Percentiles rank a stretch among this genome's conserved stretches.
These are phyloP conservation scores for Montipora foliosa DNA, from an alignment of 64 coral and sea anemone genomes.

Conservation along the genomic window DNA sequence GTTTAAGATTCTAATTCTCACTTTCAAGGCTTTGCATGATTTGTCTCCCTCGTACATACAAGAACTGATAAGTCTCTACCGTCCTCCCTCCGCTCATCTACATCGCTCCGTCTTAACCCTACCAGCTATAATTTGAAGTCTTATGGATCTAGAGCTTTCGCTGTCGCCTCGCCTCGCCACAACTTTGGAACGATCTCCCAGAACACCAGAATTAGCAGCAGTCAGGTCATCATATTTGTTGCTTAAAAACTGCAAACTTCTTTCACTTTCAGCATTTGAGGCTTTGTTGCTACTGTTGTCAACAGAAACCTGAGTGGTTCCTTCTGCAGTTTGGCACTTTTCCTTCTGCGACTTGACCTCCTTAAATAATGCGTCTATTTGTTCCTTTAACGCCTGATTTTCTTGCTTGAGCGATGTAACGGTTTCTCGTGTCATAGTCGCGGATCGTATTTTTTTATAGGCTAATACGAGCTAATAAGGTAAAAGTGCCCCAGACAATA, in stretches of 20 bases:
- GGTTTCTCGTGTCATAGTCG: neutral
- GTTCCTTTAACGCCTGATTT: neutral
- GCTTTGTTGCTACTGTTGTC: neutral
- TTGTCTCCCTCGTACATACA: no score
- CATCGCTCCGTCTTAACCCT: no score
- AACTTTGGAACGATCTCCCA: no score
- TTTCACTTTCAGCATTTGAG: neutral
- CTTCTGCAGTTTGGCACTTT: neutral
- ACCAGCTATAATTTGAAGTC: no score
- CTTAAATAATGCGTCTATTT: neutral
- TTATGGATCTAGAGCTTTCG: no score
- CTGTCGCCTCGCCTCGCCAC: no score
- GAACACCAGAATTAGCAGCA: neutral
- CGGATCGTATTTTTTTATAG: neutral
- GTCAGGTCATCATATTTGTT: neutral
- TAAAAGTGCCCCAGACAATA: no score
- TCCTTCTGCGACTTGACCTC: neutral
- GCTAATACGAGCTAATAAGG: no score
- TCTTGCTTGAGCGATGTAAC: neutral
- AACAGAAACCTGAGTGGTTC: neutral
- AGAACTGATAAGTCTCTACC: no score
- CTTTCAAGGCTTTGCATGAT: no score
- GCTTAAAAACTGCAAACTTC: neutral
- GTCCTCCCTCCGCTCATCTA: no score
- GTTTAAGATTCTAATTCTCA: no score